Evolutionary conservation across 2,113 vertebrate species (phyloP).

Genomic region (Hyperopisus bebe): DNA sequence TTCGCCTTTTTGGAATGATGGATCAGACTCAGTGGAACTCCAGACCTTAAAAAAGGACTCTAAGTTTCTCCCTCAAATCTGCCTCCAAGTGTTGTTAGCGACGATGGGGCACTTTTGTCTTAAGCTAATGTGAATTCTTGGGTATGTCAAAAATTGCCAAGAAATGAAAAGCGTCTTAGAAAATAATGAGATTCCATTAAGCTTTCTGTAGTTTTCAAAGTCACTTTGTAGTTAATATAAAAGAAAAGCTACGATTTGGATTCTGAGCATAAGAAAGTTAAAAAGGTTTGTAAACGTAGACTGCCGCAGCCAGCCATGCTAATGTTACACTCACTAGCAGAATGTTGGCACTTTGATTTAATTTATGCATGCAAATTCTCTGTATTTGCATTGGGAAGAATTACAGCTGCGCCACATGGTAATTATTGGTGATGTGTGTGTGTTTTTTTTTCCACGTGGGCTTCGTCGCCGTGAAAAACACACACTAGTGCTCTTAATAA

Average conservation of each 20-base stretch:
- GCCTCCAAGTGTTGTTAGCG: not conserved
- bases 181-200: constrained; percentile 14
- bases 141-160: constrained; percentile 6
- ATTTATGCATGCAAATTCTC: not conserved
- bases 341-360: not conserved
- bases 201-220: constrained; percentile 18
- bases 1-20: not conserved
- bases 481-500: not conserved
- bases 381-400: constrained; percentile 13
- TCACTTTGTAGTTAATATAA: constrained; percentile 15
- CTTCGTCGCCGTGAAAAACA: not conserved
- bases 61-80: not conserved
- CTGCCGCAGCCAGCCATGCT: not conserved
- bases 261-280: not conserved
- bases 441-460: not conserved
- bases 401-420: not conserved
- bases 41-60: not conserved
- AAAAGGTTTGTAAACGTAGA: constrained; percentile 11
- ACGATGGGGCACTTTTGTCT: not conserved
- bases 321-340: not conserved
- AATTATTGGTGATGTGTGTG: not conserved
- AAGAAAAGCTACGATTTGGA: not conserved
- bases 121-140: not conserved
- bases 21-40: not conserved
- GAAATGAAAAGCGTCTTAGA: not conserved